Evolutionary conservation across 2,888 invertebrate genomes (phyloP).

Genomic region (Folsomia candida): DNA sequence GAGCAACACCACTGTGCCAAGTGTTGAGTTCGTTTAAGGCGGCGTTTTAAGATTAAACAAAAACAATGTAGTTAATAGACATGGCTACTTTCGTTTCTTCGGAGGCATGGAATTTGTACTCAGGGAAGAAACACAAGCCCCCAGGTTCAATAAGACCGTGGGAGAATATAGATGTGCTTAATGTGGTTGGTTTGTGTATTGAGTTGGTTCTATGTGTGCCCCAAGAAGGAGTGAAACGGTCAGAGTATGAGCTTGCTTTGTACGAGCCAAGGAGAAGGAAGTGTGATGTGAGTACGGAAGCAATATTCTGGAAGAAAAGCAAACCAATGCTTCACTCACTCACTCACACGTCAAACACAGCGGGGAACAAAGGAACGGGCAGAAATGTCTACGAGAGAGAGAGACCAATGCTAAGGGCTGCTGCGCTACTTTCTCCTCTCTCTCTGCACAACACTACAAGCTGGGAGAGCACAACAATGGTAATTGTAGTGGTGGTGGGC

Average conservation of each 20-base stretch:
- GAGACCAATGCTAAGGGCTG: not conserved
- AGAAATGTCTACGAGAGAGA: too few species aligned
- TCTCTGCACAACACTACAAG: not conserved
- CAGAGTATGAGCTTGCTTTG: too few species aligned
- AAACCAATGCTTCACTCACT: not conserved
- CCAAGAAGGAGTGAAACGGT: not conserved
- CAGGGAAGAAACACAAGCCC: not conserved
- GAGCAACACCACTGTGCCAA: not conserved
- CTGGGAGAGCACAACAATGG: not conserved
- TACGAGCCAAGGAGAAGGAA: not conserved
- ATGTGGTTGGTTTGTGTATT: not conserved
- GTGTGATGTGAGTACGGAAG: not conserved
- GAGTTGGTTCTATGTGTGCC: too few species aligned
- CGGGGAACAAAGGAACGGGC: not conserved
- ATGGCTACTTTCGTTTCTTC: not conserved
- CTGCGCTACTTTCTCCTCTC: not conserved
- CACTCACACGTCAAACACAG: not conserved
- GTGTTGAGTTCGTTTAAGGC: not conserved
- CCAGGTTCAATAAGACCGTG: not conserved
- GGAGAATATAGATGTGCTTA: not conserved
- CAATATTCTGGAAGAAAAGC: not conserved
- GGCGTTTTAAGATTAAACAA: conserved; percentile 1
- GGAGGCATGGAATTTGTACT: not conserved
- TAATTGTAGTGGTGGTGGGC: not conserved
- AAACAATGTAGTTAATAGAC: not conserved